These are phyloP conservation scores for Heliconius hortense DNA, from an alignment of 2,888 invertebrate genomes.

Conservation along the genomic window DNA sequence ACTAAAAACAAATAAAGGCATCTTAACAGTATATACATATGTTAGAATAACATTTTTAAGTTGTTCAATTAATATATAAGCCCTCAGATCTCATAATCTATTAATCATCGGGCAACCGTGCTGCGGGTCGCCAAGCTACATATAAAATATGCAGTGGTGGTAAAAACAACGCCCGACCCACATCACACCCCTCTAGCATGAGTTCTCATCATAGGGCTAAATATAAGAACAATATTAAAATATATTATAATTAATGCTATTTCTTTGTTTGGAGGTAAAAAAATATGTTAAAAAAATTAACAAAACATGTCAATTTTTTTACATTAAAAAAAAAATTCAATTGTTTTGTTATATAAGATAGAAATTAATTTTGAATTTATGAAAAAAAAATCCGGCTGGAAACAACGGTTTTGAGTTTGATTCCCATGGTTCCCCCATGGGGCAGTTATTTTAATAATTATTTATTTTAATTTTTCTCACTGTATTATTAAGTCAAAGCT, in stretches of 20 bases:
- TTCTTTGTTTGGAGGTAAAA: not conserved
- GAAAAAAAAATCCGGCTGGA: not conserved
- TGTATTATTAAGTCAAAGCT: too few species aligned
- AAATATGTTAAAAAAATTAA: not conserved
- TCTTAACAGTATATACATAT: too few species aligned
- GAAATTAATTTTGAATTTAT: not conserved
- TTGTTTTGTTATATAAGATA: not conserved
- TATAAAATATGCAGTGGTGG: constrained; percentile 44
- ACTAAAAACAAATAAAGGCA: not conserved
- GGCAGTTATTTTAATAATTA: too few species aligned
- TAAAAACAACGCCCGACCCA: constrained; percentile 39
- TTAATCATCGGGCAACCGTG: constrained; percentile 64
- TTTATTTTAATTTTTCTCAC: too few species aligned
- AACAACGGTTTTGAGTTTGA: too few species aligned
- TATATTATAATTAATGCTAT: not conserved
- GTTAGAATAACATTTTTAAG: not conserved
- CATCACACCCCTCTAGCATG: constrained; percentile 58
- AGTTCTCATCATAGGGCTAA: constrained; percentile 68
- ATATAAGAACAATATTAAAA: not conserved
- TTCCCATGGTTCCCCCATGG: too few species aligned
- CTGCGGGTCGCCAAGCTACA: constrained; percentile 48
- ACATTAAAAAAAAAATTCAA: too few species aligned
- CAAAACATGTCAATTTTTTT: too few species aligned
- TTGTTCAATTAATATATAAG: constrained; percentile 38
- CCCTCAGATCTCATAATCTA: constrained; percentile 76